A percentile compares a stretch with the other conserved stretches of the same genome.
phyloP scores from a whole-genome alignment of 2,888 invertebrate genomes.

The Cataglyphis albicans region DNA sequence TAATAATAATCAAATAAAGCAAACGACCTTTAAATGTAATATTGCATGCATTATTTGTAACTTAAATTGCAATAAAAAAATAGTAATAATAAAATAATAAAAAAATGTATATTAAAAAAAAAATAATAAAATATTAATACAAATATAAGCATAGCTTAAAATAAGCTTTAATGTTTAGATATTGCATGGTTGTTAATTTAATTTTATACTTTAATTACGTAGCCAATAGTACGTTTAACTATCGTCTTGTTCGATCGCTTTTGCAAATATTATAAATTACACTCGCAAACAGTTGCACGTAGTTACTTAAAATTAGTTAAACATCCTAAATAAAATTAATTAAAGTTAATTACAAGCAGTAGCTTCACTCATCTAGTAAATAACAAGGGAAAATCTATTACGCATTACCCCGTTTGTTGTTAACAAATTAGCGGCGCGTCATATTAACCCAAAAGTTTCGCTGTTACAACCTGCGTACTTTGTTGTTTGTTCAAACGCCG shows the following conservation, averaged over 20 bases:
- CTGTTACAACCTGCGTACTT: slow-evolving; percentile 31
- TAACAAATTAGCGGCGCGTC: slow-evolving; percentile 68
- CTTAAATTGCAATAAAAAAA: neutral
- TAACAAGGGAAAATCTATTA: slow-evolving; percentile 69
- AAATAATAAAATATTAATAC: slow-evolving; percentile 1
- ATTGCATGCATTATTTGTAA: neutral
- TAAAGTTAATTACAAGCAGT: slow-evolving; percentile 71
- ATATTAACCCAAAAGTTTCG: slow-evolving; percentile 61
- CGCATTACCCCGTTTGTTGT: slow-evolving; percentile 59
- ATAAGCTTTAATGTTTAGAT: neutral
- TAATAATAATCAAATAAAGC: neutral
- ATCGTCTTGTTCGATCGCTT: slow-evolving; percentile 9
- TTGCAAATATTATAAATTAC: slow-evolving; percentile 45
- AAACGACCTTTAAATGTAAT: neutral
- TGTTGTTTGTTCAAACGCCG: slow-evolving; percentile 48
- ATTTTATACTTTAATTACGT: slow-evolving; percentile 5
- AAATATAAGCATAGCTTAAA: neutral
- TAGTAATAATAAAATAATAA: neutral
- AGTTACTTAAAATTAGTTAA: slow-evolving; percentile 56
- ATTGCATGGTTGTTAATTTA: slow-evolving; percentile 2
- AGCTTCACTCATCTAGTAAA: slow-evolving; percentile 65
- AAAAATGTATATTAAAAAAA: neutral
- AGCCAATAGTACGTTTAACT: neutral
- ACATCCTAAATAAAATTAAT: slow-evolving; percentile 52
- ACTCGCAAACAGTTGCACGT: slow-evolving; percentile 26